These are phyloP conservation scores for Bufo gargarizans DNA, from an alignment of 2,113 vertebrate genomes.

Conservation along the genomic window DNA sequence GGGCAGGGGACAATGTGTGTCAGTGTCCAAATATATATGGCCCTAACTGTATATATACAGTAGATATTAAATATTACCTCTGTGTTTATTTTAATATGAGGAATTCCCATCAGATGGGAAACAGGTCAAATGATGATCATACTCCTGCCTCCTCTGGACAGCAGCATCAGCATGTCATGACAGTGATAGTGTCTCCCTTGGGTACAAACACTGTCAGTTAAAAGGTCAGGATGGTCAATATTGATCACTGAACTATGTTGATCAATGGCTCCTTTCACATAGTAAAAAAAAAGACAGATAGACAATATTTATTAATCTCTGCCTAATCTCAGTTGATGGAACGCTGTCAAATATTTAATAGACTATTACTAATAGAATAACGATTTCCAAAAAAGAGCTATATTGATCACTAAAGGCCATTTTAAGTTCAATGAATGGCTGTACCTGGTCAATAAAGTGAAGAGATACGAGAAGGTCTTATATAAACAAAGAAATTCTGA, in stretches of 20 bases:
- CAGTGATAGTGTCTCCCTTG: not conserved
- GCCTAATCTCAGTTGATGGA: not conserved
- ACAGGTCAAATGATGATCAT: not conserved
- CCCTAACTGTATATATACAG: too few species aligned
- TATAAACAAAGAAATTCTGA: too few species aligned
- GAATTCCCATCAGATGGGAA: not conserved
- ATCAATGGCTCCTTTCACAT: not conserved
- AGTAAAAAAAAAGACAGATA: not conserved
- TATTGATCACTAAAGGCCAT: not conserved
- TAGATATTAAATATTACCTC: too few species aligned
- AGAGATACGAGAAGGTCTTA: too few species aligned
- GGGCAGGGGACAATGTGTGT: too few species aligned
- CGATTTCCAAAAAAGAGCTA: not conserved
- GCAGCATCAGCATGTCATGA: not conserved
- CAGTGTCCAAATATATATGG: too few species aligned
- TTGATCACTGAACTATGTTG: not conserved
- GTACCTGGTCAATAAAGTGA: too few species aligned
- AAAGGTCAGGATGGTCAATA: constrained; percentile 8
- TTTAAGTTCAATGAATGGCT: not conserved
- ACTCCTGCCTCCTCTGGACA: not conserved
- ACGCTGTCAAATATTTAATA: not conserved
- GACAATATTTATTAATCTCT: not conserved
- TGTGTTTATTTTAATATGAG: not conserved
- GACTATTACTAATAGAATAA: not conserved
- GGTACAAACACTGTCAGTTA: not conserved